These are phyloP conservation scores for Campylomormyrus tamandua DNA, from an alignment of 2,113 vertebrate species.

Conservation along the genomic window DNA sequence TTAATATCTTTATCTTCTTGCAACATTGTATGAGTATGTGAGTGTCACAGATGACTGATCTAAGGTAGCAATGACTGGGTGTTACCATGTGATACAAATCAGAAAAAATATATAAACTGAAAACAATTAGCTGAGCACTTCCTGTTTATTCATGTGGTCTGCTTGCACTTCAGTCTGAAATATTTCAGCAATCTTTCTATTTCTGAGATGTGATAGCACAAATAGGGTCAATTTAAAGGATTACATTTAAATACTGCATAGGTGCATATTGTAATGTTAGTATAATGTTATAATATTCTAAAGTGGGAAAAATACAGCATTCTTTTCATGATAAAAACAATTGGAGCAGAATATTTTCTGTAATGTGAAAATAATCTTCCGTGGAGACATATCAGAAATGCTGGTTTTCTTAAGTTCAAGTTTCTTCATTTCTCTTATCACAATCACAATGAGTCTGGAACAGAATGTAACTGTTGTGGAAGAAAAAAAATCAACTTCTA, in stretches of 20 bases:
- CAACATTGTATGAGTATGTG: neutral
- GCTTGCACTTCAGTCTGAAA: neutral
- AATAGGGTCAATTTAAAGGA: neutral
- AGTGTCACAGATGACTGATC: neutral
- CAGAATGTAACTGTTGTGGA: neutral
- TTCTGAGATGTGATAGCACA: neutral
- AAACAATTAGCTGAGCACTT: constrained; percentile 10
- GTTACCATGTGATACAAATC: constrained; percentile 12
- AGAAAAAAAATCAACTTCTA: no score
- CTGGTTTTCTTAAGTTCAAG: neutral
- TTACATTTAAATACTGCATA: neutral
- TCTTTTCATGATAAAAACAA: neutral
- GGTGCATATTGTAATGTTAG: neutral
- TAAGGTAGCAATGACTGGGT: constrained; percentile 5
- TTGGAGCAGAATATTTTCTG: neutral
- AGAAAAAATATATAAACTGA: neutral
- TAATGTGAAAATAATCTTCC: neutral
- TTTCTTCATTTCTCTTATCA: no score
- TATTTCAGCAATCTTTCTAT: neutral
- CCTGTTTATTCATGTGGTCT: neutral
- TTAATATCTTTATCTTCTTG: neutral
- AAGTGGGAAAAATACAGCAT: neutral
- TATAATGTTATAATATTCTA: neutral
- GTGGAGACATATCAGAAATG: neutral
- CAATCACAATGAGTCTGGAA: neutral